Evolutionary conservation across 2,113 vertebrate genomes (phyloP), one percentile per base, ranked within the genome.

Genomic region (Archocentrus centrarchus): DNA sequence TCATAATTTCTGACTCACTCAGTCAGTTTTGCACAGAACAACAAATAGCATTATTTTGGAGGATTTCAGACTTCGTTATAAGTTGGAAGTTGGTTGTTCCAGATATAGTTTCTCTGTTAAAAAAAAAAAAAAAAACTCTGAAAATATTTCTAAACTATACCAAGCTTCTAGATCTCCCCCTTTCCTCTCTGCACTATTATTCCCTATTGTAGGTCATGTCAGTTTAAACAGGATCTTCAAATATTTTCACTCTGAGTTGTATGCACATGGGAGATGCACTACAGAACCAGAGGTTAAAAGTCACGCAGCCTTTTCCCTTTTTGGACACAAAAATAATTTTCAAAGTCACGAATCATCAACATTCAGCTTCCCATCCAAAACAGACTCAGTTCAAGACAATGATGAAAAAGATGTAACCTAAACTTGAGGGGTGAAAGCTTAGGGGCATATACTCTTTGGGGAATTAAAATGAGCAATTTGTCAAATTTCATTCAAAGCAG

Each of bases 391-490:
- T 79, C 30, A 20, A 84, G 83, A 81, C 83, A 37, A 50, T 77
- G 84, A 91, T 83, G 88, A 91, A 94, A 82, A 84, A 89, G 82
- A 87, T 88, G 79, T 91, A 86, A 87, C 63, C 68, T 80, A 77
- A 90, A 88, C 80, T 61, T 81, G 58, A 27, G 50, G 87, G 64
- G 84, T 47, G 55, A 85, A 82, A 86, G 87, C 91, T 91, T 59
- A 30, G 80, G 87, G 87, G 88, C 83, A 82, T 75, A 41, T 77
- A 44, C 61, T 86, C 93, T 85, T 70, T 30, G 50, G 92, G 90
- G 92, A 91, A 81, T 92, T 91, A 44, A 84, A 89, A 92, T 87
- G 58, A 91, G 91, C 84, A 93, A 89, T 95, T 93, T 94, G 93
- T 94, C 93, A 93, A 83, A 89, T 81, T 89, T 89, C 86, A 93